Conservation (phyloP, 1,140 invertebrate species). For the Galendromus occidentalis region DNA sequence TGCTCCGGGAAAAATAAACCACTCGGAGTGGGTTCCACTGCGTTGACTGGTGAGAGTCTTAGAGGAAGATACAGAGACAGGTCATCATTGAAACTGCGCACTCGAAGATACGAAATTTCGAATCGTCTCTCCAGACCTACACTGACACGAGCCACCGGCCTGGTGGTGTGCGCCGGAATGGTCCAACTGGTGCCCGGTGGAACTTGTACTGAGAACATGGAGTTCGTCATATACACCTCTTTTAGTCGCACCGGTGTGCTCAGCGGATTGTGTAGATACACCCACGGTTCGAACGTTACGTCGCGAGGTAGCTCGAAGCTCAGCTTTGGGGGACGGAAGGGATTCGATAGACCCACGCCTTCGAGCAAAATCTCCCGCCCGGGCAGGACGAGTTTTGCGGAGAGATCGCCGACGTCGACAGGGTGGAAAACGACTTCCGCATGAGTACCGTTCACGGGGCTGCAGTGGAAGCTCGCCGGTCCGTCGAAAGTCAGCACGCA, state of each 20-base stretch:
- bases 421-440: neutral
- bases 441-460: neutral
- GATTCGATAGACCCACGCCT: neutral
- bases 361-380: neutral
- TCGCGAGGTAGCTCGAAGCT: neutral
- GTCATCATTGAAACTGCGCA: neutral
- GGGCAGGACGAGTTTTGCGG: neutral
- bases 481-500: neutral
- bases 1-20: neutral
- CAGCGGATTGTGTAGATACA: neutral
- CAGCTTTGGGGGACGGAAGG: neutral
- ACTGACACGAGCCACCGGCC: neutral
- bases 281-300: constrained; percentile 2
- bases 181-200: constrained; percentile 3
- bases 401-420: neutral
- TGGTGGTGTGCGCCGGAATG: neutral
- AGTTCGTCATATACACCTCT: neutral
- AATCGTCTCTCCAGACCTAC: neutral
- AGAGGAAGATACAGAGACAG: neutral
- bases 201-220: neutral
- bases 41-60: neutral
- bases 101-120: neutral
- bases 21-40: neutral
- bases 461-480: neutral
- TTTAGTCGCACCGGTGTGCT: neutral